These are phyloP conservation scores for Spermophilus dauricus DNA, from an alignment of 2,113 vertebrate species.

Conservation along the genomic window DNA sequence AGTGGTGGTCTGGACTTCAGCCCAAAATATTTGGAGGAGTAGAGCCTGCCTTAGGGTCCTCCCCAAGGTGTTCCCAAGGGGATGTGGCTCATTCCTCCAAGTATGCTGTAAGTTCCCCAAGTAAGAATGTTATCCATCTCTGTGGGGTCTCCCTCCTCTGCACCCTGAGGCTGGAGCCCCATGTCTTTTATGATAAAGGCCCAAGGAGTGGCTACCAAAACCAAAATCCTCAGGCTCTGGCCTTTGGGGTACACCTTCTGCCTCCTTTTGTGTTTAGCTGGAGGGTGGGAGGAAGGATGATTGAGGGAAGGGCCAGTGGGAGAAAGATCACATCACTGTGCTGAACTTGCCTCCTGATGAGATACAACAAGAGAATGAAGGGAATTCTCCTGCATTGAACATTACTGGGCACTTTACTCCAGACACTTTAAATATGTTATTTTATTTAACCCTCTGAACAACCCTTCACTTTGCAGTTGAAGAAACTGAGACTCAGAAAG, in stretches of 20 bases:
- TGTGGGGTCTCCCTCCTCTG: background rate
- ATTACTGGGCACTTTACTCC: background rate
- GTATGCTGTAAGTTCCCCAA: background rate
- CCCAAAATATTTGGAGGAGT: background rate
- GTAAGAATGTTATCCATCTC: background rate
- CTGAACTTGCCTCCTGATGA: background rate
- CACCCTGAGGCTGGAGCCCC: background rate
- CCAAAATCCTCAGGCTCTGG: background rate
- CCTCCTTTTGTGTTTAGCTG: background rate
- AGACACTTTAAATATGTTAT: background rate
- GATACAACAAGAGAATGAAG: background rate
- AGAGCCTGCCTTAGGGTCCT: background rate
- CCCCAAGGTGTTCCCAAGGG: background rate
- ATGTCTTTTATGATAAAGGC: background rate
- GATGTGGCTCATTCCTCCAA: background rate
- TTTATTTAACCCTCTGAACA: background rate
- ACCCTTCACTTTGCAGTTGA: background rate
- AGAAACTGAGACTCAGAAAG: background rate
- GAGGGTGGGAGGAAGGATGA: background rate
- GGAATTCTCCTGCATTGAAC: background rate
- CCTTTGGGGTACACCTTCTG: background rate
- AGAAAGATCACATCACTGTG: background rate
- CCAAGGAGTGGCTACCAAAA: background rate
- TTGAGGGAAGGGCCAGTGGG: background rate
- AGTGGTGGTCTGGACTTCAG: background rate